These are phyloP conservation scores for Meloe dianella DNA, from an alignment of 2,888 invertebrate genomes.

Conservation along the genomic window DNA sequence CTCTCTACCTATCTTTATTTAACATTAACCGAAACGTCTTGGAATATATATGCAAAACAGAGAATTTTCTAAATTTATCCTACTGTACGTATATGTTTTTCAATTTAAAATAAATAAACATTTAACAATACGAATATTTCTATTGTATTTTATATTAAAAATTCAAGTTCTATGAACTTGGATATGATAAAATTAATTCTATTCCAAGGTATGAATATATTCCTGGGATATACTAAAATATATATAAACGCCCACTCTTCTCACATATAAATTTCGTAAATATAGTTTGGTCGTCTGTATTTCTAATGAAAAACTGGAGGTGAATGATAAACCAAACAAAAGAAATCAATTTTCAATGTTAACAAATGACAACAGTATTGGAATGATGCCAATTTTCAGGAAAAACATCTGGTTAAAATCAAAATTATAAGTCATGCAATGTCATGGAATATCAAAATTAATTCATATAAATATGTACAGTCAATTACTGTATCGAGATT, in stretches of 20 bases:
- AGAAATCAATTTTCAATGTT: conserved; percentile 14
- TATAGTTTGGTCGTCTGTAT: neutral
- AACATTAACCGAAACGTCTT: conserved; percentile 18
- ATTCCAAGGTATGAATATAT: conserved; percentile 46
- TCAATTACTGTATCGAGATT: no score
- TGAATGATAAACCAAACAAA: conserved; percentile 19
- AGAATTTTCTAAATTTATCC: conserved; percentile 3
- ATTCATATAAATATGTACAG: neutral
- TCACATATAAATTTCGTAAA: conserved; percentile 23
- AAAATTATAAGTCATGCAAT: conserved; percentile 1
- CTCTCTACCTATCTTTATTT: conserved; percentile 42
- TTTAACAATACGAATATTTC: neutral
- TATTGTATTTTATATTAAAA: neutral
- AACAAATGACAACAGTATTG: conserved; percentile 1
- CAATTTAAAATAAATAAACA: neutral
- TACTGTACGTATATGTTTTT: neutral
- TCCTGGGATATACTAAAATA: conserved; percentile 43
- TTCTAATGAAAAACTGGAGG: conserved; percentile 19
- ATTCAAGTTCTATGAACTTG: conserved; percentile 2
- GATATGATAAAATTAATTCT: conserved; percentile 27
- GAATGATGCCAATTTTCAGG: conserved; percentile 13
- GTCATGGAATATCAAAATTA: conserved; percentile 3
- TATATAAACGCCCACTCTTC: conserved; percentile 32
- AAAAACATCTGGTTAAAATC: conserved; percentile 18
- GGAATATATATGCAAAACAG: neutral